Conservation (phyloP, 2,113 vertebrate species). For the Megatriorchis doriae region DNA sequence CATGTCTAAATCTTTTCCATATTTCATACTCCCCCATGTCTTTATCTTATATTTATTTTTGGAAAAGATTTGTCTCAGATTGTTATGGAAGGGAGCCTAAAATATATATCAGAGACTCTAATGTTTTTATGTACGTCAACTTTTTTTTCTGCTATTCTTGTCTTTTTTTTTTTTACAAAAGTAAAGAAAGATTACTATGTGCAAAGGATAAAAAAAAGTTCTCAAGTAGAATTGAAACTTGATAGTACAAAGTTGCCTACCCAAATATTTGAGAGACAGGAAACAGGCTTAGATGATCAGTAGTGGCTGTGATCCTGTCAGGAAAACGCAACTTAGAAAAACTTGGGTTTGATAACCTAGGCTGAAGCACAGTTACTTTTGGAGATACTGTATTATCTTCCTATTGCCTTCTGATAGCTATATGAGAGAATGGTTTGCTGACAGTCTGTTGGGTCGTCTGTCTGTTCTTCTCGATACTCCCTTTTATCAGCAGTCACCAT, state of each 20-base stretch:
- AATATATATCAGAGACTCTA: neutral
- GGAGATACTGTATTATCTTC: neutral
- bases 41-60: neutral
- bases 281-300: neutral
- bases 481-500: neutral
- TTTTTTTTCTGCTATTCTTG: neutral
- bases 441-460: rapidly evolving
- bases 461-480: neutral
- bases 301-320: neutral
- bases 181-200: neutral
- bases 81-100: neutral
- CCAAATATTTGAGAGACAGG: neutral
- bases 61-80: neutral
- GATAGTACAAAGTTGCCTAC: neutral
- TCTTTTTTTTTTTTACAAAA: neutral
- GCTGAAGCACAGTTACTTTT: neutral
- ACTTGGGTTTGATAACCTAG: neutral
- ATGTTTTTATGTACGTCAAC: neutral
- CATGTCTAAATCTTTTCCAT: neutral
- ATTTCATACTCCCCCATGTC: neutral
- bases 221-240: neutral
- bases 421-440: neutral
- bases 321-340: neutral
- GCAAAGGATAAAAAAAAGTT: neutral
- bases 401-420: neutral